Evolutionary conservation across 2,113 vertebrate genomes (phyloP).

Genomic region (Pongo pygmaeus): DNA sequence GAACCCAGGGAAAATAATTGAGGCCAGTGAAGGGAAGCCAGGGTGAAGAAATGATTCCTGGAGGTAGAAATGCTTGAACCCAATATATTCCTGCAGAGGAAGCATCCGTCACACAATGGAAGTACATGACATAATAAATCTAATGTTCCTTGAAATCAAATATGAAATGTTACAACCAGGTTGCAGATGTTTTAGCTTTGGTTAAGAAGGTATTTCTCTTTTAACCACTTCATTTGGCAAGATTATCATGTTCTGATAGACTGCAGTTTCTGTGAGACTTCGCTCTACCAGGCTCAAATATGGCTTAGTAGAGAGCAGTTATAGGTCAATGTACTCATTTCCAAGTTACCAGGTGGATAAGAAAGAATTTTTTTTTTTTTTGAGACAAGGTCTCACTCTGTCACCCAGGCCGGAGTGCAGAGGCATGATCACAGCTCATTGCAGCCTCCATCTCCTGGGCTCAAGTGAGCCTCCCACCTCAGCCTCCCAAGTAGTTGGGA

Average conservation of each 20-base stretch:
- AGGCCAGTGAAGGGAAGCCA: neutral
- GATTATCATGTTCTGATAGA: neutral
- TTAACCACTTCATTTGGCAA: neutral
- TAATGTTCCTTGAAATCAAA: conserved; percentile 6
- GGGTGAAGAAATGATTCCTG: neutral
- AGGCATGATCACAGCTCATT: no score
- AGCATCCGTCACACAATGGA: neutral
- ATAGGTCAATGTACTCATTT: neutral
- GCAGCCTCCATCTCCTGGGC: no score
- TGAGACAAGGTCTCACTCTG: no score
- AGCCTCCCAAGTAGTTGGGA: no score
- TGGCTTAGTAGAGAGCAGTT: neutral
- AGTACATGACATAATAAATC: neutral
- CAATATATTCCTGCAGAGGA: neutral
- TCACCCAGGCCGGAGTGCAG: no score
- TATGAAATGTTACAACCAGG: neutral
- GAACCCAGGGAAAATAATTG: neutral
- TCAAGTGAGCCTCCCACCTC: no score
- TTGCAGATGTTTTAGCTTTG: neutral
- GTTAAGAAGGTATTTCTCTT: conserved; percentile 28
- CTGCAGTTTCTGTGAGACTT: neutral
- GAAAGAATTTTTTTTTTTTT: neutral
- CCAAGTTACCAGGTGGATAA: neutral
- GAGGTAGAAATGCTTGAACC: neutral
- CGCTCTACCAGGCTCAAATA: neutral